Conservation (phyloP, 2,888 invertebrate species). For the Plagodis dolabraria region DNA sequence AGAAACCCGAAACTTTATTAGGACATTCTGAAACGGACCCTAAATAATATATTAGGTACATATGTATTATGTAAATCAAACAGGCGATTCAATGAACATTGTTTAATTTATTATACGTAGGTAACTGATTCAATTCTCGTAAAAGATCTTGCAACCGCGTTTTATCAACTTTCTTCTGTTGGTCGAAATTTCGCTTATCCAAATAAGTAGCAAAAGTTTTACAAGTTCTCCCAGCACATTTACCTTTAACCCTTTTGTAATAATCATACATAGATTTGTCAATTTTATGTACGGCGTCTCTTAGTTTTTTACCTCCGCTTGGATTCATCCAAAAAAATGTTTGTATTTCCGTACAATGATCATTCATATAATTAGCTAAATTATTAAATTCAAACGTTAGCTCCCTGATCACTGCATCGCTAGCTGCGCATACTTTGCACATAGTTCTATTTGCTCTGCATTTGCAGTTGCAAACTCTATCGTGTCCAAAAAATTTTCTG, state of each 20-base stretch:
- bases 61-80: no score
- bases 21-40: no score
- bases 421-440: slow-evolving; percentile 68
- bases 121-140: slow-evolving; percentile 13
- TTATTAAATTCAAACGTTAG: slow-evolving; percentile 69
- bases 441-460: slow-evolving; percentile 62
- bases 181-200: slow-evolving; percentile 52
- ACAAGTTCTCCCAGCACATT: slow-evolving; percentile 65
- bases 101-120: slow-evolving; percentile 12
- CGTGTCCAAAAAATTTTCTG: slow-evolving; percentile 59
- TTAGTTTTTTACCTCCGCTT: slow-evolving; percentile 62
- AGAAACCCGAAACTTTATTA: no score
- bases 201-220: slow-evolving; percentile 55
- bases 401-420: slow-evolving; percentile 67
- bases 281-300: slow-evolving; percentile 61
- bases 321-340: slow-evolving; percentile 73
- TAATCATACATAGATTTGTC: slow-evolving; percentile 63
- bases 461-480: slow-evolving; percentile 63
- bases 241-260: slow-evolving; percentile 66
- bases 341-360: slow-evolving; percentile 74
- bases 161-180: slow-evolving; percentile 28
- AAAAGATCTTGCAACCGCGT: slow-evolving; percentile 27
- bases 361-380: slow-evolving; percentile 62
- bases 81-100: no score
- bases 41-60: no score